Evolutionary conservation across 2,113 vertebrate species (phyloP).

Genomic region (Phylloscopus whistleri): DNA sequence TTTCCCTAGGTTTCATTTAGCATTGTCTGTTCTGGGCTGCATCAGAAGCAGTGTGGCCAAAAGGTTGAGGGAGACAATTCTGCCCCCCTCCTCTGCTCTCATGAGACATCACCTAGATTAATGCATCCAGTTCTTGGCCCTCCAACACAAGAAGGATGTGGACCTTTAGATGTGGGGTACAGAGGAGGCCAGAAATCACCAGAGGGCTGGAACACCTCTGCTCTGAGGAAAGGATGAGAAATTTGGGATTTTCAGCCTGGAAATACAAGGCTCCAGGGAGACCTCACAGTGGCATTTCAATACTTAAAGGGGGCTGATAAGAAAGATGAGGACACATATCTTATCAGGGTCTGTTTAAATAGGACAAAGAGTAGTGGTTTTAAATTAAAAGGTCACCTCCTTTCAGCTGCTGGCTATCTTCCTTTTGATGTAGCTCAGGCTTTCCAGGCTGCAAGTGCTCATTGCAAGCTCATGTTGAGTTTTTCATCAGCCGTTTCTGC

Average conservation of each 20-base stretch:
- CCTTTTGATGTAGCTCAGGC: background rate
- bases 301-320: background rate
- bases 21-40: background rate
- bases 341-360: background rate
- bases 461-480: background rate
- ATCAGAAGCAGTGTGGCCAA: rapidly evolving
- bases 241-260: background rate
- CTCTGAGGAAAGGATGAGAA: background rate
- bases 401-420: background rate
- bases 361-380: background rate
- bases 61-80: background rate
- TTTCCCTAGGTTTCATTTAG: background rate
- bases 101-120: background rate
- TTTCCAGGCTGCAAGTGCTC: background rate
- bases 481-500: background rate
- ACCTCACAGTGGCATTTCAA: rapidly evolving
- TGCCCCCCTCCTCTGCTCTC: background rate
- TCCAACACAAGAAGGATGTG: background rate
- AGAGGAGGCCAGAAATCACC: background rate
- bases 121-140: background rate
- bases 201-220: background rate
- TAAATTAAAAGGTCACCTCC: background rate
- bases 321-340: background rate
- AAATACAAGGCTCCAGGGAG: background rate
- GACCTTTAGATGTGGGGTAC: background rate